Base-by-base conservation (phyloP, 2,113 vertebrate species). In the Rhabdomys dilectus region DNA sequence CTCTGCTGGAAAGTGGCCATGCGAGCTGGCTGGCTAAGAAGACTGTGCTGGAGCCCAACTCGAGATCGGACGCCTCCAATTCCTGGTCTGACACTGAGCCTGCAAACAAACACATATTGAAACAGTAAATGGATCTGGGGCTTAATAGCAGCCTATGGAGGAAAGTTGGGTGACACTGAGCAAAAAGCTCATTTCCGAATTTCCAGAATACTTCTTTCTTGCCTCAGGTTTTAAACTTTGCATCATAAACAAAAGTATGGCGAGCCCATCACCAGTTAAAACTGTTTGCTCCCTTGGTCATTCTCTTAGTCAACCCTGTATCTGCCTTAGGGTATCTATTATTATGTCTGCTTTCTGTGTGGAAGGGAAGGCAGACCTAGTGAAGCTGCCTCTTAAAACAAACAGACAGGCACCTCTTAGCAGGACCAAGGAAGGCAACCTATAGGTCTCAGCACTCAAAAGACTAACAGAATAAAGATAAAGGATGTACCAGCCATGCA, bases 1-100 rank as follows among this genome's bases (percentile, higher is more conserved):
- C 98, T 98, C 96, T 98, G 98, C 91, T 99, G 99, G 96, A 99
- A 98, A 60, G 94, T 85, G 34, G 98, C 82, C 31, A 98, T 87
- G 72, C 98, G 95, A 0, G 98, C 21, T 2, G 98, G 90, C 92
- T 98, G 98, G 22, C 89, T 97, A 3, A 98, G 93, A 56, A 98
- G 98, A 84, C 95, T 98, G 42, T 98, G 98, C 68, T 98, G 98
- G 81, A 98, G 81, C 36, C 99, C 99, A 85, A 98, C 96, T 53
- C 98, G 98, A 87, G 99, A 98, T 8, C 99, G 98, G 11, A 99
- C 62, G 6, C 98, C 98, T 95, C 98, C 99, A 31, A 98, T 97
- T 17, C 98, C 96, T 0, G 98, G 98, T 45, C 98, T 98, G 31
- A 97, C 95, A 93, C 95, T 98, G 42, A 99, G 95, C 92, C 99